Base-by-base conservation (phyloP, 2,113 vertebrate genomes). In the Piprites chloris region DNA sequence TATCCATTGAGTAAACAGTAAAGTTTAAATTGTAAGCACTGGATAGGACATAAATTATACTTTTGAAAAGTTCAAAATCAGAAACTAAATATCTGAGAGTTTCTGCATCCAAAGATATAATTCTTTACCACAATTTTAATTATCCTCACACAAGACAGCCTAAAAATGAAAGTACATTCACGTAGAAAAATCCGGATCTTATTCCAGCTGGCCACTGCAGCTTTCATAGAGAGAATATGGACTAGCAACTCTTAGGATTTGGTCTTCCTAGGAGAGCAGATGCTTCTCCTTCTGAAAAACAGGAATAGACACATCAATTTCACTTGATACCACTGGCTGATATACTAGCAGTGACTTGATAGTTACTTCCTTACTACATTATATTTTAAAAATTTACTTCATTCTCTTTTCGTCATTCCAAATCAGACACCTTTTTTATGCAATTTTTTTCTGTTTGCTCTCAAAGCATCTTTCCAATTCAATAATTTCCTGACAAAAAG, bases 401-500 rank as follows among this genome's bases (percentile, higher is more conserved):
- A 26, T 71, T 89, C 37, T 93, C 22, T 79, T 49, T 76, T 58
- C 32, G 28, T 78, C 42, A 4, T 90, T 93, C 28, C 62, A 83
- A 82, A 75, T 22, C 23, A 65, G 89, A 53, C 58, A 73, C 28
- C n/a, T 87, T 75, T 69, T 91, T 67, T 24, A 35, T 89, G 46
- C 27, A 33, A 33, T 72, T 82, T 37, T n/a, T 52, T 87, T 92
- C 63, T 71, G 50, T 63, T 73, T 86, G 42, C 39, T 96, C 27
- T 85, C 81, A 85, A 73, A 89, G 9, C 32, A 44, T 76, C 30
- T 91, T 73, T 93, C 39, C 78, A 77, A 69, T 93, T 91, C 85
- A 94, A 83, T 85, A 73, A 87, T 93, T 95, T 79, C 42, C n/a
- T 63, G 55, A 53, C 35, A 74, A 83, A 83, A 89, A 90, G 5